Conservation (phyloP, 2,113 vertebrate species). For the Plecturocebus donacophilus region DNA sequence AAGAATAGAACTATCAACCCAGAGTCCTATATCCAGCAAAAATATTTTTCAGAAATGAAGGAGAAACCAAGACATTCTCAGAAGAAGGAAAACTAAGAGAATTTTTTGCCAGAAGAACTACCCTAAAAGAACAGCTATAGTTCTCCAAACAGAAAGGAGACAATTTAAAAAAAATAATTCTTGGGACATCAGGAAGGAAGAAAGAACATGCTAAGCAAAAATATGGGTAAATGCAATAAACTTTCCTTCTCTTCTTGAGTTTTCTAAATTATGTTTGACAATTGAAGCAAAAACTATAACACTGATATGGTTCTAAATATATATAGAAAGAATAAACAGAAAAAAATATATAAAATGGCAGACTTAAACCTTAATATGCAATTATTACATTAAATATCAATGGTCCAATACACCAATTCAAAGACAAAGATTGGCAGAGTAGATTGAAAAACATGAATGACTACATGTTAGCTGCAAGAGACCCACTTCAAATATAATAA, state of each 20-base stretch:
- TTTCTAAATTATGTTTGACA: constrained; percentile 23
- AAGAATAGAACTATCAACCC: background rate
- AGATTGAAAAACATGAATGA: background rate
- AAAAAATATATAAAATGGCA: background rate
- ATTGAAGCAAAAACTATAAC: background rate
- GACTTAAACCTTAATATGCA: background rate
- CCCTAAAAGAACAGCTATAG: background rate
- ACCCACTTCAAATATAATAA: background rate
- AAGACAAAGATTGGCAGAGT: background rate
- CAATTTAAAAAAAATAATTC: background rate
- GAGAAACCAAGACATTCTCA: background rate
- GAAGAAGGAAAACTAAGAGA: background rate
- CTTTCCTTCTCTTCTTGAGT: background rate
- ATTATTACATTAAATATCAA: background rate
- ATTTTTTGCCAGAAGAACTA: background rate
- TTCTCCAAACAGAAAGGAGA: background rate
- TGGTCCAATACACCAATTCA: background rate
- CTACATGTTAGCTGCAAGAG: background rate
- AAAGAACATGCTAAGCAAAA: background rate
- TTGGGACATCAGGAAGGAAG: background rate
- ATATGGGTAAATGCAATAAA: background rate
- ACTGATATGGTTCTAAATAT: background rate
- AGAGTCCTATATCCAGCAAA: background rate
- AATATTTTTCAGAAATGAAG: background rate
- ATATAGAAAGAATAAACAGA: background rate